A percentile compares a stretch with the other conserved stretches of the same genome.
Conservation (phyloP, 2,113 vertebrate genomes). For the Macroglossus sobrinus region DNA sequence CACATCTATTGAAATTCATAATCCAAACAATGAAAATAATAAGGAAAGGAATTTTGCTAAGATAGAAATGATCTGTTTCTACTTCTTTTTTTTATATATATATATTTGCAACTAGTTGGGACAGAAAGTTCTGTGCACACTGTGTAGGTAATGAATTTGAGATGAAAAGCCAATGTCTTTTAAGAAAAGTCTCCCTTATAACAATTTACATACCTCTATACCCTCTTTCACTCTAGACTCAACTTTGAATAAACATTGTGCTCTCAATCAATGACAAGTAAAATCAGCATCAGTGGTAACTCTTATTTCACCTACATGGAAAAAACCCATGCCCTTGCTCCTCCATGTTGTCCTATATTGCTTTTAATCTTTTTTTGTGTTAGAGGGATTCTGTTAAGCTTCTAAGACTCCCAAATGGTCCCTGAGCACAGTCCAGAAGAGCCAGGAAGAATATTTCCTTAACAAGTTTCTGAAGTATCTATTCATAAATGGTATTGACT, state of each 20-base stretch:
- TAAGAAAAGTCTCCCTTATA: background rate
- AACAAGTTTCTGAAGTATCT: background rate
- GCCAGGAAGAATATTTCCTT: background rate
- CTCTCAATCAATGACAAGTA: background rate
- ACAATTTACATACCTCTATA: background rate
- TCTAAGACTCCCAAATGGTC: background rate
- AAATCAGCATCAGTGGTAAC: background rate
- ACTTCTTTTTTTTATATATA: background rate
- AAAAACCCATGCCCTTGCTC: background rate
- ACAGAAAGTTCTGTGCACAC: too few species aligned
- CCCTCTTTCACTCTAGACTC: background rate
- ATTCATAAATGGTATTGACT: background rate
- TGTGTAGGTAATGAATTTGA: background rate
- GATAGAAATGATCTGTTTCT: background rate
- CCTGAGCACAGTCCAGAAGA: background rate
- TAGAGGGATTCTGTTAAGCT: background rate
- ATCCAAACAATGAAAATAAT: background rate
- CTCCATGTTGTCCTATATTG: background rate
- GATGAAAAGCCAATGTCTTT: background rate
- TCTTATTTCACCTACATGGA: background rate
- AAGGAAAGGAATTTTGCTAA: background rate
- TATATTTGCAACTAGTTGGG: background rate
- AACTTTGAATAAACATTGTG: background rate
- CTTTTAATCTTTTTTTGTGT: background rate
- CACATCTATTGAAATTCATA: constrained; percentile 9